Evolutionary conservation across 2,888 invertebrate species (phyloP), one percentile per base, ranked within the genome.

Genomic region (Chromoteleia sp.): DNA sequence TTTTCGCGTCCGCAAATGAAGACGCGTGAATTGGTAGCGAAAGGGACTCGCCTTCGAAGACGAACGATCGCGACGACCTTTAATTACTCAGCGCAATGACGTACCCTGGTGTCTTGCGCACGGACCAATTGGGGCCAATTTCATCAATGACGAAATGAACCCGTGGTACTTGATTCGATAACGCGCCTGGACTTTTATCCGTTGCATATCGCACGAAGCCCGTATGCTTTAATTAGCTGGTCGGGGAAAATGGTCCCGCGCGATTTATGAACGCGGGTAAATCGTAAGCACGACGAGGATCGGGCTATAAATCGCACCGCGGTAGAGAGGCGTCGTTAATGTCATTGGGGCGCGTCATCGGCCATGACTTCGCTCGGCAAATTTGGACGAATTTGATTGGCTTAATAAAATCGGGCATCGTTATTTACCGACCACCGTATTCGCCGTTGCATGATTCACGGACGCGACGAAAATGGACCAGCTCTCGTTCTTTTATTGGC

Each of bases 401-500:
- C 48, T 25, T 39, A 41, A 67, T 71, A 41, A 71, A 61, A 71
- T 41, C 45, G 61, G 50, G 10, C 25, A 41, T 61, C 41, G 12
- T 59, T 71, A 59, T 71, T 71, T 61, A 61, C 61, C 39, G 10
- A 8, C 48, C 33, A 7, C 21, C 36, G 19, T 30, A n/a, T 33
- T 33, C 7, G 33, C 7, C 33, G 7, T 1, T 21, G 21, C 33
- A 52, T 39, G 65, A 43, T 52, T 21, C 68, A 41, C 52, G 54
- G 21, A 29, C 48, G 21, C 41, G 41, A 41, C 52, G 52, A 45
- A 75, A 67, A 50, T 67, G 33, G 39, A 29, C 33, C 33, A 39
- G 71, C 43, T 48, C 68, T 29, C 68, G 14, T 43, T 68, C 30
- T 68, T 75, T 76, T 76, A 76, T 68, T 68, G 7, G 68, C 33